Base-by-base conservation (phyloP, 2,888 invertebrate genomes). In the Phasia obesa region DNA sequence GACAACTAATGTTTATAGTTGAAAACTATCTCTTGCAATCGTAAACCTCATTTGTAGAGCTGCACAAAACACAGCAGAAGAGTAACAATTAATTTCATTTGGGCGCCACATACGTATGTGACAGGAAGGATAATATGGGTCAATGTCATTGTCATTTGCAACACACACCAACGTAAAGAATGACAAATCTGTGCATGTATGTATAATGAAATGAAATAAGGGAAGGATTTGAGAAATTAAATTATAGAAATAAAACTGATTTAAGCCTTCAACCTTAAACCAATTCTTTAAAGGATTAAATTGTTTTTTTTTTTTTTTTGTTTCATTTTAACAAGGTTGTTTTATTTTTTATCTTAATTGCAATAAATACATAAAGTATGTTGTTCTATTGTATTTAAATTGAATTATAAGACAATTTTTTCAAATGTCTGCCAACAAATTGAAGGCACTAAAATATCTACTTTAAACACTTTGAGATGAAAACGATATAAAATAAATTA, bases 61-160 rank as follows among this genome's bases (percentile, higher is more conserved):
- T 23, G 75, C 47, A 75, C 78, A 74, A 65, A 69, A 17, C 65
- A 62, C 59, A 64, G 62, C 76, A 44, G 25, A 59, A 53, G 70
- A 83, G 71, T 71, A 75, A 78, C 82, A 79, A 83, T 83, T 83
- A 83, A 83, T 83, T 75, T 83, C 75, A 67, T 70, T 79, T 79
- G 49, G 65, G 57, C 65, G 51, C 59, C 75, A 35, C 79, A 69
- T 74, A 70, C 74, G 75, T 83, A 55, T 67, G 70, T 83, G 83
- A 75, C 79, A 79, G 81, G 49, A 75, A 67, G 79, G 75, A 79
- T 71, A 79, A 83, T 83, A 83, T 83, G 79, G 83, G 83, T 83
- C 83, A 83, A 83, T 75, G 83, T 75, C 79, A 75, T 60, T 79
- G 60, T 73, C 57, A 65, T 59, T 60, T 55, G n/a, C 65, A 44